phyloP scores from a whole-genome alignment of 2,888 invertebrate species.

The Eurois occulta region DNA sequence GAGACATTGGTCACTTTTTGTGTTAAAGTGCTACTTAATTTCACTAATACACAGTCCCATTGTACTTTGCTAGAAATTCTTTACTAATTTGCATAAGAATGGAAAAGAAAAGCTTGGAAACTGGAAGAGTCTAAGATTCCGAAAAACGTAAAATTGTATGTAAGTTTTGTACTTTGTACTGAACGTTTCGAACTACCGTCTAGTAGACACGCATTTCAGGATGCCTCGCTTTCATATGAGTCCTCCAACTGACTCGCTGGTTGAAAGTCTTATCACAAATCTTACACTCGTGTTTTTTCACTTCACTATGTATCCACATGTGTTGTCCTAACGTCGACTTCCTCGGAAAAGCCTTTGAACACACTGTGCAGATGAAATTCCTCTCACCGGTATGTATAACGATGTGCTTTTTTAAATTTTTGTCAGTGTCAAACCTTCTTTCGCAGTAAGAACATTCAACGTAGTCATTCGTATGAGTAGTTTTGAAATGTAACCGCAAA shows the following conservation, averaged over 20 bases:
- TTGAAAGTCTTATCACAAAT: constrained; percentile 75
- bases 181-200: background rate
- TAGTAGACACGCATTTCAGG: constrained; percentile 69
- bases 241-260: constrained; percentile 76
- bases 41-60: constrained; percentile 32
- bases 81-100: constrained; percentile 7
- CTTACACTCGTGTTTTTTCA: constrained; percentile 73
- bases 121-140: background rate
- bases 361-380: constrained; percentile 70
- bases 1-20: constrained; percentile 69
- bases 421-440: constrained; percentile 65
- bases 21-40: constrained; percentile 31
- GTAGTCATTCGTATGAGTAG: constrained; percentile 65
- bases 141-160: background rate
- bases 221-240: constrained; percentile 80
- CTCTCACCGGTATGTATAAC: constrained; percentile 74
- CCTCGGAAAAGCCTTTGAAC: constrained; percentile 74
- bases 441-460: constrained; percentile 65
- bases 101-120: constrained; percentile 6
- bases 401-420: constrained; percentile 65
- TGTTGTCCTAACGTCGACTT: constrained; percentile 73
- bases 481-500: constrained; percentile 69
- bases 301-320: constrained; percentile 76
- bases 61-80: constrained; percentile 22
- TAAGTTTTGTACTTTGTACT: background rate